A percentile compares a stretch with the other conserved stretches of the same genome.
Conservation (phyloP, 2,113 vertebrate genomes). For the Cathartes aura region DNA sequence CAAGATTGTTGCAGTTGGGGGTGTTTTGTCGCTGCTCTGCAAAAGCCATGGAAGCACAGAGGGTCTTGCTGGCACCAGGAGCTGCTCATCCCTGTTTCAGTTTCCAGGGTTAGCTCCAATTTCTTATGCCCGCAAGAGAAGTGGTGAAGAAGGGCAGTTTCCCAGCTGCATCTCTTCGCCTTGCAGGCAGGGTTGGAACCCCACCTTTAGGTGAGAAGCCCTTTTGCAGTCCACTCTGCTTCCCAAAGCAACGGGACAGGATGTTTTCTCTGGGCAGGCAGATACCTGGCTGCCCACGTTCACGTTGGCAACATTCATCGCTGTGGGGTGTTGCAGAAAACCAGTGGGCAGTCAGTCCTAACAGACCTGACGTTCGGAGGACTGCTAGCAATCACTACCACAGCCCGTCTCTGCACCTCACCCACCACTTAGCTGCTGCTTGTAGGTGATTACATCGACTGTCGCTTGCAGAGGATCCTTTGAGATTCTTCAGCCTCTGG, state of each 20-base stretch:
- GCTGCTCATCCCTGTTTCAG: neutral
- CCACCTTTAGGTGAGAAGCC: neutral
- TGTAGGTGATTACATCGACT: neutral
- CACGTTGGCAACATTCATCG: rapidly evolving
- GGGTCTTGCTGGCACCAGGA: neutral
- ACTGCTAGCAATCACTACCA: neutral
- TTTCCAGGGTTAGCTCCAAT: neutral
- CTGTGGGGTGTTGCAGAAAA: neutral
- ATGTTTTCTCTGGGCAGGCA: neutral
- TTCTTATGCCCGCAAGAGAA: neutral
- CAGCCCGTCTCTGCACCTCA: neutral
- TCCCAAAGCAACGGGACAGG: neutral
- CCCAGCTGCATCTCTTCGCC: neutral
- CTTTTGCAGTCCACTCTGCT: neutral
- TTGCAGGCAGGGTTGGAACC: neutral
- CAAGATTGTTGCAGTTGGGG: rapidly evolving
- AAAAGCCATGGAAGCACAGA: neutral
- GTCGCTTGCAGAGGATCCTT: conserved; percentile 27
- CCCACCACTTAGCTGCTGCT: conserved; percentile 4
- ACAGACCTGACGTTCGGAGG: neutral
- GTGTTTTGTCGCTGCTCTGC: neutral
- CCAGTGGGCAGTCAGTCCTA: neutral
- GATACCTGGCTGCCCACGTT: neutral
- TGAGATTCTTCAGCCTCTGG: conserved; percentile 44
- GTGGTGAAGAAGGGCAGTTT: neutral